These are phyloP conservation scores for Liopterus haemorrhoidalis DNA, from an alignment of 2,888 invertebrate genomes.

Conservation along the genomic window DNA sequence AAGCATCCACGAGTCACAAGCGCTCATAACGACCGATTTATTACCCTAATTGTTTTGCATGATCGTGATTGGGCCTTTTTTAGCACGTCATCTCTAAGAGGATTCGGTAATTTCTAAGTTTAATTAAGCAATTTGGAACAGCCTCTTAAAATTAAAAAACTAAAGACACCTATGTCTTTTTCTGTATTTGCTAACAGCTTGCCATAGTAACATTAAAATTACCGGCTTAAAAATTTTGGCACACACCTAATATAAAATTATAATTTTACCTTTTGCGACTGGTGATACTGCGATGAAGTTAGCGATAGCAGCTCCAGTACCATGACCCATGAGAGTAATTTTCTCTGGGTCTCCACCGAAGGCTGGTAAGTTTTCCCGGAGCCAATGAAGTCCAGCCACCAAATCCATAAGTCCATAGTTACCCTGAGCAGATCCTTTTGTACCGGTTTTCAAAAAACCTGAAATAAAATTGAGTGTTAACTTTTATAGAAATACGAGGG, in stretches of 20 bases:
- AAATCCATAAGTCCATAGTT: constrained; percentile 90
- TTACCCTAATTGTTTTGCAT: too few relatives aligned
- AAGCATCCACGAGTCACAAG: too few relatives aligned
- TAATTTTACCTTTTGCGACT: constrained; percentile 75
- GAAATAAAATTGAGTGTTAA: constrained; percentile 38
- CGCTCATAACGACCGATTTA: too few relatives aligned
- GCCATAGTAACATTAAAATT: constrained; percentile 1
- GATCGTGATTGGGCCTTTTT: too few relatives aligned
- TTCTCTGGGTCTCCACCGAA: constrained; percentile 93
- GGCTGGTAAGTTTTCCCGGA: constrained; percentile 87
- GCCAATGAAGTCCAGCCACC: constrained; percentile 94
- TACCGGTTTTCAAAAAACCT: constrained; percentile 87
- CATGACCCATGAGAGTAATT: constrained; percentile 92
- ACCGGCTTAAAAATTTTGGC: not conserved
- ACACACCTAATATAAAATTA: not conserved
- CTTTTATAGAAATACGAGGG: too few relatives aligned
- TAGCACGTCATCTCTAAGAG: too few relatives aligned
- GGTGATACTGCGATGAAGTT: constrained; percentile 95
- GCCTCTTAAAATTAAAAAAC: constrained; percentile 29
- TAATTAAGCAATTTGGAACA: too few relatives aligned
- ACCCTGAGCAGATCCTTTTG: constrained; percentile 82
- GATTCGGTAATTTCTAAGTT: too few relatives aligned
- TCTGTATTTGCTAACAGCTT: constrained; percentile 14
- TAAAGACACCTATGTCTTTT: constrained; percentile 7
- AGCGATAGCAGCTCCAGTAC: constrained; percentile 92